Base-by-base conservation (phyloP, 2,797 vertebrate genomes). In the Aplochiton taeniatus region DNA sequence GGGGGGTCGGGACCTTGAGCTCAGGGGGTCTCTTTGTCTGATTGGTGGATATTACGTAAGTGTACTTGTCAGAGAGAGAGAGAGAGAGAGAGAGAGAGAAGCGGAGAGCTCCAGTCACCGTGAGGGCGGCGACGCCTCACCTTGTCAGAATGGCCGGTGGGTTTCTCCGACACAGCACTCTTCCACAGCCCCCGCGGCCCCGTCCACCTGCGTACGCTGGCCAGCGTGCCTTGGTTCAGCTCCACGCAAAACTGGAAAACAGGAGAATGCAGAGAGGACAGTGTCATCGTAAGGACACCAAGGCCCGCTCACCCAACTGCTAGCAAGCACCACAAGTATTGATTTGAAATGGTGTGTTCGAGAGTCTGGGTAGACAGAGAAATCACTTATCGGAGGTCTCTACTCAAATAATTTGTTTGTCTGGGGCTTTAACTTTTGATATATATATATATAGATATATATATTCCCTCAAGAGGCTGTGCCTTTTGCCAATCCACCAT, bases 121-220 rank as follows among this genome's bases (percentile, higher is more conserved):
- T 20, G 19, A 13, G 31, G 31, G 31, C 31, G 17, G 43, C 14
- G 43, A 16, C 45, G 47, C 43, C 66, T 61, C 89, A 98, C 97
- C 93, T 95, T 94, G 64, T 83, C 83, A 56, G 89, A 88, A 17
- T 78, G 87, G 61, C 87, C 86, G 0, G 91, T 94, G 63, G 94
- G 91, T 47, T 91, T 93, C 74, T 96, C 95, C 0, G 95, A 95
- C 74, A 94, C 91, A 0, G 83, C 45, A 16, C 90, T 92, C 80
- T 93, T 96, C 97, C 97, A 99, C 41, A 90, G 83, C 1, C 96
- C 96, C 70, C 92, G 90, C 5, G 93, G 89, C 47, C 92, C 90
- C 78, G 91, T 96, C 96, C 96, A 98, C 78, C 90, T 94, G 58
- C 94, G 93, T 58, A 98, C 91, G 54, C 93, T 95, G 83, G 93